These are phyloP conservation scores for Nephotettix cincticeps DNA, from an alignment of 1,140 invertebrate genomes.

Conservation along the genomic window DNA sequence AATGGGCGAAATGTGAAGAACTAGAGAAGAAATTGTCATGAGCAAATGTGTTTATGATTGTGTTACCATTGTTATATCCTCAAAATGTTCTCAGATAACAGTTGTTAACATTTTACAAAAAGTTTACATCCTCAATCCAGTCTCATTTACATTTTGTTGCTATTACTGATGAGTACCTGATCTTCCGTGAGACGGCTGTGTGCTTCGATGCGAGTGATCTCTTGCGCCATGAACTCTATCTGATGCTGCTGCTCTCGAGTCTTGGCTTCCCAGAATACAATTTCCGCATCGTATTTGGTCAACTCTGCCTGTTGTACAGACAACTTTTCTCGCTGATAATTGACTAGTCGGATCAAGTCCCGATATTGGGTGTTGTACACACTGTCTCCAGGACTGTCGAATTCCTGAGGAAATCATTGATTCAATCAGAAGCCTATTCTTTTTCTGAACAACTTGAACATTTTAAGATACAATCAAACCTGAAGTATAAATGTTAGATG, in stretches of 20 bases:
- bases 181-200: constrained; percentile 71
- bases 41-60: too few species aligned
- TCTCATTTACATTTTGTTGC: background rate
- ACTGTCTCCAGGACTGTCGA: constrained; percentile 46
- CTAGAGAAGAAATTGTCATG: too few species aligned
- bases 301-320: constrained; percentile 85
- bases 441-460: too few species aligned
- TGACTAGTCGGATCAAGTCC: constrained; percentile 82
- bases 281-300: constrained; percentile 87
- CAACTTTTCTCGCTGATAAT: constrained; percentile 86
- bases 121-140: too few species aligned
- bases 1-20: too few species aligned
- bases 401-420: constrained; percentile 47
- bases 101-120: too few species aligned
- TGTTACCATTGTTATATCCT: too few species aligned
- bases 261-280: constrained; percentile 84
- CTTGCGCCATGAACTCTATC: constrained; percentile 77
- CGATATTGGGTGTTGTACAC: constrained; percentile 62
- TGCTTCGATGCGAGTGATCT: constrained; percentile 74
- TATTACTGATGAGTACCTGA: constrained; percentile 55
- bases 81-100: too few species aligned
- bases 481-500: too few species aligned
- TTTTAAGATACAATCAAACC: too few species aligned
- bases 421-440: too few species aligned
- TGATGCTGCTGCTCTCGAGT: constrained; percentile 82